A percentile compares a stretch with the other conserved stretches of the same genome.
phyloP scores from a whole-genome alignment of 2,888 invertebrate genomes.

The Trachelus iudaicus region DNA sequence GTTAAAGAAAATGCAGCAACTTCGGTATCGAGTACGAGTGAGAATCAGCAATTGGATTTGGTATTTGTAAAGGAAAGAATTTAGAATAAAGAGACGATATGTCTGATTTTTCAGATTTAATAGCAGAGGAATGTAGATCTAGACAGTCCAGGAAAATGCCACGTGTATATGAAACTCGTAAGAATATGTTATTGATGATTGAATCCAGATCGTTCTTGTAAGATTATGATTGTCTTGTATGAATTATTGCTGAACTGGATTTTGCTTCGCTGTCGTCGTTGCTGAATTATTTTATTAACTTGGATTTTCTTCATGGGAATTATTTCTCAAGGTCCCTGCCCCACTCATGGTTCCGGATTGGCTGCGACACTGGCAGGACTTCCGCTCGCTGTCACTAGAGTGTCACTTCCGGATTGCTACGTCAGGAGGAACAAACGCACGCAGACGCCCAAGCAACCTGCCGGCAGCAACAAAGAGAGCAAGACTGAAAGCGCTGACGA shows the following conservation, averaged over 20 bases:
- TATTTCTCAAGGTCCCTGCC: slow-evolving; percentile 25
- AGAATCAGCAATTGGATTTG: not conserved
- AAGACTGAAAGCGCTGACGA: not conserved
- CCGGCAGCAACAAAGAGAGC: not conserved
- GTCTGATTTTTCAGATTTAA: slow-evolving; percentile 32
- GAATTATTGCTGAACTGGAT: not conserved
- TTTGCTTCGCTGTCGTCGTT: not conserved
- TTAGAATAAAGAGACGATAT: not conserved
- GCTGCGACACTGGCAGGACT: slow-evolving; percentile 27
- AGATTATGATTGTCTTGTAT: not conserved
- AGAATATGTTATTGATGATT: slow-evolving; percentile 14
- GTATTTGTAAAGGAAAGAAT: not conserved
- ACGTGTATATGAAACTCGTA: slow-evolving; percentile 39
- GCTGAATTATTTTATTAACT: not conserved
- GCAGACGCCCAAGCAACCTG: slow-evolving; percentile 27
- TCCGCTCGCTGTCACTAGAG: slow-evolving; percentile 33
- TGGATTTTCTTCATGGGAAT: not conserved
- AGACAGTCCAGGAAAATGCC: slow-evolving; percentile 27
- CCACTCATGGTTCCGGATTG: slow-evolving; percentile 28
- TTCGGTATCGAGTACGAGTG: not conserved
- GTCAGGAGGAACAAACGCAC: slow-evolving; percentile 40
- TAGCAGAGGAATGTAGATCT: slow-evolving; percentile 26
- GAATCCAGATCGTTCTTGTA: not conserved
- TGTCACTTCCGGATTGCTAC: slow-evolving; percentile 22
- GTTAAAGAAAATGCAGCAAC: not conserved